Evolutionary conservation across 2,797 vertebrate species (phyloP), one percentile per base, ranked within the genome.

Genomic region (Rhinatrema bivittatum): DNA sequence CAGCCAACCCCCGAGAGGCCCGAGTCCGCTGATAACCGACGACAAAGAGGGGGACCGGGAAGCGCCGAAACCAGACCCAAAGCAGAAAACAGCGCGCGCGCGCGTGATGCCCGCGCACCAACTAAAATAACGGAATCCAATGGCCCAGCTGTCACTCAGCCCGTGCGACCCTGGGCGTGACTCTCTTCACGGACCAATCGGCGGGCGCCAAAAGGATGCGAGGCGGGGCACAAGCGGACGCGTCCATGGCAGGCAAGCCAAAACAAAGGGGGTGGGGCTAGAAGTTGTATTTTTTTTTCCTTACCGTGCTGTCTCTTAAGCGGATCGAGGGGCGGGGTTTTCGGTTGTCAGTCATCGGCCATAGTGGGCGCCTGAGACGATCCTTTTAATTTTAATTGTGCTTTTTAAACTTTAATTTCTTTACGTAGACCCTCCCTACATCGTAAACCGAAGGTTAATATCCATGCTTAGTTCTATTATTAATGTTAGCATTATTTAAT

Each of bases 41-140:
- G 17, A 7, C 21, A 32, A 31, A 42, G 53, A 47, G 59, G 59
- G 60, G 56, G 43, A 37, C 56, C 20, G 50, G 45, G 34, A 38
- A 45, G 53, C 39, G 51, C n/a, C n/a, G n/a, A n/a, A n/a, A n/a
- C n/a, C n/a, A n/a, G n/a, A n/a, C n/a, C n/a, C 61, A 74, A 32
- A 10, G 23, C 28, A 10, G 5, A 52, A 56, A 50, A 52, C 46
- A 12, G 37, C 0, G 6, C 28, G 5, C n/a, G 5, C 16, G 32
- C 50, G 42, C 10, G 20, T 36, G 29, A 25, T 22, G 38, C n/a
- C n/a, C n/a, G n/a, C n/a, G n/a, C n/a, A n/a, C n/a, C n/a, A n/a
- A n/a, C n/a, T n/a, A n/a, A n/a, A n/a, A n/a, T n/a, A n/a, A n/a
- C n/a, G n/a, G n/a, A n/a, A n/a, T n/a, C n/a, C n/a, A n/a, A 57